Base-by-base conservation (phyloP, 2,797 vertebrate genomes). In the Brachyrhaphis roseni region DNA sequence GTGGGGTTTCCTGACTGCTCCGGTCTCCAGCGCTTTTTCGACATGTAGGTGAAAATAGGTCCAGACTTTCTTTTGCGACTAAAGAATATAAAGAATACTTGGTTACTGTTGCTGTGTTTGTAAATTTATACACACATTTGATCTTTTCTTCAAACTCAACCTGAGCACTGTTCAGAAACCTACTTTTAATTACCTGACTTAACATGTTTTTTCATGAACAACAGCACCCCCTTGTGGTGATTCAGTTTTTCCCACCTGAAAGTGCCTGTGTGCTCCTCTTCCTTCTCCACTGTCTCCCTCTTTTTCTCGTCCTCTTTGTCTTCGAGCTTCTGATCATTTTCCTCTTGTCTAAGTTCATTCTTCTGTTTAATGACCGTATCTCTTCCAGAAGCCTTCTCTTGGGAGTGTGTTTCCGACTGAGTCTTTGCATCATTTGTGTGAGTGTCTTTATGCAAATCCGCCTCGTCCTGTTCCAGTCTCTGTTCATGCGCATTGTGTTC, bases 11-110 rank as follows among this genome's bases (percentile, higher is more conserved):
- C 81, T 2, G 80, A 77, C 78, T 68, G 82, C 83, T 72, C 74
- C 80, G 82, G 85, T 34, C 53, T 76, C 66, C 82, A 28, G 4
- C 64, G 83, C 73, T 91, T 95, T 84, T 92, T 94, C 66, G 82
- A 89, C 47, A 73, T 76, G 71, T 47, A 16, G 64, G 49, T 55
- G 28, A 83, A 18, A 20, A 80, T 72, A 51, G 79, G 79, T 62
- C 68, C 74, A 20, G 85, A 68, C 86, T 91, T 94, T 82, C 90
- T 91, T 84, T 91, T 94, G 75, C 41, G 75, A 76, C 92, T 95
- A 45, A 12, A 74, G 15, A 82, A 79, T 62, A 82, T 5, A 81
- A 71, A 87, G 59, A 34, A n/a, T 0, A 11, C 41, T 82, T 4
- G 72, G 77, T 82, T 76, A 73, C 28, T 5, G 36, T 26, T 13